phyloP scores from a whole-genome alignment of 2,888 invertebrate species.

The Ochropacha duplaris region DNA sequence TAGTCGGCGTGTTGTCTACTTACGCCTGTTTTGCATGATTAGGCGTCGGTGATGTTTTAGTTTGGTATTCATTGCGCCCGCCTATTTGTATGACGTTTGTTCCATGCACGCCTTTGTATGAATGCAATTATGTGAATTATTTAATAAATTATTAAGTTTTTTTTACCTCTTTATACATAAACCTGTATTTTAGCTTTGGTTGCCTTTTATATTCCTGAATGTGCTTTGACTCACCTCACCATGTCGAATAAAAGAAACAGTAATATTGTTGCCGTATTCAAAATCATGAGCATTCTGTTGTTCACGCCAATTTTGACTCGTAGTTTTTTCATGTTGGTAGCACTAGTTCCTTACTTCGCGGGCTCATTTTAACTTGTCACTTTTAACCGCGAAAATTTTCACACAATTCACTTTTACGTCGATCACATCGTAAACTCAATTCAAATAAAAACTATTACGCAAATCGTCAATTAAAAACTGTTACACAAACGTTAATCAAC shows the following conservation, averaged over 20 bases:
- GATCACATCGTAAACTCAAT: slow-evolving; percentile 19
- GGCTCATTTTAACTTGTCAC: slow-evolving; percentile 70
- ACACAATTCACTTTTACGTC: slow-evolving; percentile 35
- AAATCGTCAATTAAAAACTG: slow-evolving; percentile 2
- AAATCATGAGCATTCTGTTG: slow-evolving; percentile 70
- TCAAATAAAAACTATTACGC: slow-evolving; percentile 2
- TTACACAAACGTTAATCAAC: not conserved
- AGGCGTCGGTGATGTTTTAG: slow-evolving; percentile 57
- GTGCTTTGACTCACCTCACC: slow-evolving; percentile 62
- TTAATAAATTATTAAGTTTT: not conserved
- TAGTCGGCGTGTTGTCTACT: slow-evolving; percentile 53
- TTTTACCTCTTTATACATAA: not conserved
- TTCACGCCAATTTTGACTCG: slow-evolving; percentile 48
- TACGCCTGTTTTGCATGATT: slow-evolving; percentile 66
- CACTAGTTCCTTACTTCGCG: slow-evolving; percentile 66
- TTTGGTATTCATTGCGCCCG: slow-evolving; percentile 55
- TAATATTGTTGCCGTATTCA: slow-evolving; percentile 60
- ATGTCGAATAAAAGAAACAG: slow-evolving; percentile 66
- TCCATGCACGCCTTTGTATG: slow-evolving; percentile 30
- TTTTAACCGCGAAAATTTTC: slow-evolving; percentile 39
- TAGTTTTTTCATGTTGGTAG: slow-evolving; percentile 75
- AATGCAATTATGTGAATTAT: slow-evolving; percentile 1
- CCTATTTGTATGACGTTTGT: slow-evolving; percentile 44
- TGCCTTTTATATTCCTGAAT: slow-evolving; percentile 8
- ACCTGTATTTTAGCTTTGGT: not conserved